These are phyloP conservation scores for Aplidium turbinatum DNA, from an alignment of 23 tunicate species.

Conservation along the genomic window DNA sequence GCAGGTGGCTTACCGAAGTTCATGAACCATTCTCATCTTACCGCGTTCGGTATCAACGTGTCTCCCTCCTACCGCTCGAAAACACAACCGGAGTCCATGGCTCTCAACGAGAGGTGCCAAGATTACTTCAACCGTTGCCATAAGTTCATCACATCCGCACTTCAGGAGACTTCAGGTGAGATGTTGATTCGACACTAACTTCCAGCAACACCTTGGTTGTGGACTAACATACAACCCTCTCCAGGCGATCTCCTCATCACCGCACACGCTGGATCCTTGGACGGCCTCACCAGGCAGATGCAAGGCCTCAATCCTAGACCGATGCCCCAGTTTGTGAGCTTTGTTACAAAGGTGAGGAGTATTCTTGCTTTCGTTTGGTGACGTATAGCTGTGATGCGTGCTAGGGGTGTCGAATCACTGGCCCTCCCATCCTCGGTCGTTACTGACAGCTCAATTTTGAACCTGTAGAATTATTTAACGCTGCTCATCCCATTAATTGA, in stretches of 20 bases:
- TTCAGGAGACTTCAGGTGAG: constrained; percentile 64
- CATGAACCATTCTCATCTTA: constrained; percentile 19
- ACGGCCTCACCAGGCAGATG: constrained; percentile 78
- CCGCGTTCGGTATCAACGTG: constrained; percentile 65
- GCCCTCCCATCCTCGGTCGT: no score
- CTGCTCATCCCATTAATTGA: no score
- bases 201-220: not conserved
- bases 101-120: constrained; percentile 60
- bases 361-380: not conserved
- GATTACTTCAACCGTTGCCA: constrained; percentile 83
- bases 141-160: constrained; percentile 31
- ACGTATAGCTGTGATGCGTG: not conserved
- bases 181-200: not conserved
- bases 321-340: constrained; percentile 88
- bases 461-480: no score
- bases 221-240: no score
- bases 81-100: constrained; percentile 41
- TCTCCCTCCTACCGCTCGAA: constrained; percentile 32
- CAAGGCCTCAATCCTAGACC: constrained; percentile 87
- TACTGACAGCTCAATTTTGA: no score
- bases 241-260: constrained; percentile 81
- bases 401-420: not conserved
- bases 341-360: constrained; percentile 80
- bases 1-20: constrained; percentile 87
- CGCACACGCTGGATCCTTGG: constrained; percentile 90